A percentile compares a stretch with the other conserved stretches of the same genome.
Evolutionary conservation across 1,140 invertebrate genomes (phyloP).

Genomic region (Reticulitermes speratus): DNA sequence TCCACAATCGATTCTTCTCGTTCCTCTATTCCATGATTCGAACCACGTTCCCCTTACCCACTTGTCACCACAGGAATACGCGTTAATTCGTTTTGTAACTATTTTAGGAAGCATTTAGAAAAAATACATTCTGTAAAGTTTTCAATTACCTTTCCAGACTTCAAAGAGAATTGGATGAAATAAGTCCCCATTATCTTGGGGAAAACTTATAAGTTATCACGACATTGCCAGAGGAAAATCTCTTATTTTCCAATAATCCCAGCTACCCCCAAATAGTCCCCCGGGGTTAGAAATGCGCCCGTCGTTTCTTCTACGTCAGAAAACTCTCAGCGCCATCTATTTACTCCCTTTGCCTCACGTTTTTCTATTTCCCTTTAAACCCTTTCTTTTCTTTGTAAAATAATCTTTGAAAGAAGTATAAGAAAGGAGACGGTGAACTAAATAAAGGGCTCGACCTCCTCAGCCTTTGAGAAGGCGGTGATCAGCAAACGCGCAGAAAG

Average conservation of each 20-base stretch:
- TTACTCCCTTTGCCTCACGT: neutral
- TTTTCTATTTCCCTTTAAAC: neutral
- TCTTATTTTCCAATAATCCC: neutral
- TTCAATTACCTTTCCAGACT: neutral
- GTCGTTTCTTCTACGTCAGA: neutral
- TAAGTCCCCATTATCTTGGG: neutral
- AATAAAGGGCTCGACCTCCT: neutral
- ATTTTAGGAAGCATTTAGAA: neutral
- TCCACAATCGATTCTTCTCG: no score
- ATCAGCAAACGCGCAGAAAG: neutral
- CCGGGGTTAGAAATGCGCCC: neutral
- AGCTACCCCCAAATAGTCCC: neutral
- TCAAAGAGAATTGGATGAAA: neutral
- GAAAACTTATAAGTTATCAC: neutral
- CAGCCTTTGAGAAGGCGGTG: neutral
- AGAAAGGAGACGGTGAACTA: neutral
- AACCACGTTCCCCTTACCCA: neutral
- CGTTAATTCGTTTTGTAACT: neutral
- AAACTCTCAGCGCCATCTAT: neutral
- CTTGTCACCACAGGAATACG: neutral
- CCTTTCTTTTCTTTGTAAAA: neutral
- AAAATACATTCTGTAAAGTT: neutral
- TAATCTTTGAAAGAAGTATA: neutral
- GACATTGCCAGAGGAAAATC: neutral
- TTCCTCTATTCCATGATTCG: no score